Percentiles rank a stretch among this genome's conserved stretches.
phyloP scores from a whole-genome alignment of 30 jellyfish, hydroid and myxozoan species.

The Aurelia aurita region DNA sequence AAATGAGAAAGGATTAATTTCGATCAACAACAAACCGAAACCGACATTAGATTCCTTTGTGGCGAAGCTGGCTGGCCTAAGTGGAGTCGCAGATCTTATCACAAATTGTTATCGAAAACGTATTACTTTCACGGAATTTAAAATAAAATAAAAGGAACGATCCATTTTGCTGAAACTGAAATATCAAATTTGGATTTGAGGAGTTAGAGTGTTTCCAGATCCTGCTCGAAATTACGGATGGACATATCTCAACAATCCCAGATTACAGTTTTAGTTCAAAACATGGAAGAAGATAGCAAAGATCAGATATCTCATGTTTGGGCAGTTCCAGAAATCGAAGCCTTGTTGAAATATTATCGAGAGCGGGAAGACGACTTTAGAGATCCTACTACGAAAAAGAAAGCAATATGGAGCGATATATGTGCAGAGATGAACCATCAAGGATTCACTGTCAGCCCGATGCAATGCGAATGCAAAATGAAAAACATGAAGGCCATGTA shows the following conservation, averaged over 20 bases:
- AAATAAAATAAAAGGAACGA: too few relatives aligned
- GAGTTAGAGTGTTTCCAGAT: too few relatives aligned
- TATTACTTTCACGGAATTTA: too few relatives aligned
- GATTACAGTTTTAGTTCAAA: slow-evolving; percentile 49
- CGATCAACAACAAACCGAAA: too few relatives aligned
- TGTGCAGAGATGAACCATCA: slow-evolving; percentile 55
- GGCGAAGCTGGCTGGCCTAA: too few relatives aligned
- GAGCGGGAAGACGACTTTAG: slow-evolving; percentile 56
- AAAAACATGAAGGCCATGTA: slow-evolving; percentile 70
- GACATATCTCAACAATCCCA: slow-evolving; percentile 53
- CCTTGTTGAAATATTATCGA: slow-evolving; percentile 39
- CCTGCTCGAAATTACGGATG: not conserved
- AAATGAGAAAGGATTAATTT: too few relatives aligned
- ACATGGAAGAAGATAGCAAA: slow-evolving; percentile 10
- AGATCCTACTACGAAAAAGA: slow-evolving; percentile 70
- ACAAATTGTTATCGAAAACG: too few relatives aligned
- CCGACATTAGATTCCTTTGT: too few relatives aligned
- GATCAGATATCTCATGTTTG: slow-evolving; percentile 49
- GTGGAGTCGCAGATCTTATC: too few relatives aligned
- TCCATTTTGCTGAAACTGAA: too few relatives aligned
- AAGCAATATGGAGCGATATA: slow-evolving; percentile 71
- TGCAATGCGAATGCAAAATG: slow-evolving; percentile 78
- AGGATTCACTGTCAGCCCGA: slow-evolving; percentile 51
- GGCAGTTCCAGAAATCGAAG: slow-evolving; percentile 54
- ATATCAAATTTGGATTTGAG: too few relatives aligned